Percentiles rank a stretch among this genome's conserved stretches.
phyloP scores from a whole-genome alignment of 2,888 invertebrate genomes.

The Thera obeliscata region DNA sequence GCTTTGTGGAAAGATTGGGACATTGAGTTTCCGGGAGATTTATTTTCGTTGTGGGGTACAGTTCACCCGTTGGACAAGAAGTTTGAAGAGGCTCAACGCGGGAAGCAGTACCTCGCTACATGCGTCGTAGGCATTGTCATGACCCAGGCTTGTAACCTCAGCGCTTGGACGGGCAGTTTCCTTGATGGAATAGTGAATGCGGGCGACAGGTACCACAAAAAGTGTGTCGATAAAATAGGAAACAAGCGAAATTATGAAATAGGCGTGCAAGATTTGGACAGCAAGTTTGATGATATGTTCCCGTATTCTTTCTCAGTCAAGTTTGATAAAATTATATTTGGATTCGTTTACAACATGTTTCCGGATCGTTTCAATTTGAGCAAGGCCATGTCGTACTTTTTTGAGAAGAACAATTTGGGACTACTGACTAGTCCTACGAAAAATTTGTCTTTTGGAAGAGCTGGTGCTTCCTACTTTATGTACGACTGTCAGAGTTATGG shows the following conservation, averaged over 20 bases:
- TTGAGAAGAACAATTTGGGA: constrained; percentile 80
- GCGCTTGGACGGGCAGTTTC: constrained; percentile 86
- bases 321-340: constrained; percentile 84
- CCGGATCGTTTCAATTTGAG: constrained; percentile 86
- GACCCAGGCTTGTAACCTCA: constrained; percentile 83
- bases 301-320: constrained; percentile 84
- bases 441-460: constrained; percentile 81
- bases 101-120: constrained; percentile 86
- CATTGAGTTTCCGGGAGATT: constrained; percentile 87
- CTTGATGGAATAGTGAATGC: constrained; percentile 86
- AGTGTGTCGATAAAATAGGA: constrained; percentile 75
- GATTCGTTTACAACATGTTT: constrained; percentile 85
- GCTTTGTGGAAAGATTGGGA: constrained; percentile 87
- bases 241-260: constrained; percentile 82
- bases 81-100: constrained; percentile 82
- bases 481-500: constrained; percentile 87
- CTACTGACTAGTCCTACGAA: constrained; percentile 82
- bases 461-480: constrained; percentile 86
- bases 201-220: constrained; percentile 84
- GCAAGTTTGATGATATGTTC: constrained; percentile 81
- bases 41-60: constrained; percentile 88
- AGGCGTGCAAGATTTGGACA: constrained; percentile 81
- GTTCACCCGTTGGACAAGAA: constrained; percentile 85
- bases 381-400: constrained; percentile 85
- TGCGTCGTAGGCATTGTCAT: constrained; percentile 85